These are phyloP conservation scores for Leptothorax acervorum DNA, from an alignment of 2,888 invertebrate species.

Conservation along the genomic window DNA sequence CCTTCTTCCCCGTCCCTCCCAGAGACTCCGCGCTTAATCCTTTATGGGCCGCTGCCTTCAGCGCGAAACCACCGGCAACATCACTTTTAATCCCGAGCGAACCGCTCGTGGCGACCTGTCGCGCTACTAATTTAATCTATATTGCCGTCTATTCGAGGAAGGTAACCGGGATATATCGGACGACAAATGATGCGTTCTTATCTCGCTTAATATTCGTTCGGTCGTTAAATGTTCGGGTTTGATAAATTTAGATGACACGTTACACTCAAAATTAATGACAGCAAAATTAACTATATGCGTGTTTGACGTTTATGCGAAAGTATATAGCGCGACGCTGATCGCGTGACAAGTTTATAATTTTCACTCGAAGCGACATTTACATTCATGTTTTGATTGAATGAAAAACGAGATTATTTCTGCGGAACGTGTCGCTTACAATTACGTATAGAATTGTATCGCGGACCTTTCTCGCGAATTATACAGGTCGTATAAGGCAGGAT, in stretches of 20 bases:
- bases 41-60: conserved; percentile 17
- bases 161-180: neutral
- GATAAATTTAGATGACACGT: neutral
- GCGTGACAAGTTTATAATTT: neutral
- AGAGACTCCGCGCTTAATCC: conserved; percentile 3
- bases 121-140: conserved; percentile 21
- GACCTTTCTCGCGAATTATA: neutral
- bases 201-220: neutral
- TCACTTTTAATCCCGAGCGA: conserved; percentile 34
- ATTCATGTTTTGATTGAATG: neutral
- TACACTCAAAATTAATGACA: conserved; percentile 5
- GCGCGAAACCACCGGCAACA: conserved; percentile 25
- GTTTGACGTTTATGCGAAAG: neutral
- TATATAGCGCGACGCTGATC: neutral
- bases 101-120: conserved; percentile 1
- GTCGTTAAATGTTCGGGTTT: neutral
- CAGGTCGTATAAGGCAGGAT: neutral
- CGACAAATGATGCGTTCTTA: neutral
- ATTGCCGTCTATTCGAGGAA: neutral
- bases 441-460: neutral
- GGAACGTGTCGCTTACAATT: neutral
- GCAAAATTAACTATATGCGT: neutral
- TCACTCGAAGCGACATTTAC: neutral
- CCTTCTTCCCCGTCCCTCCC: neutral
- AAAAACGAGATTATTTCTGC: conserved; percentile 21